These are phyloP conservation scores for Vireo altiloquus DNA, from an alignment of 2,113 vertebrate species.

Conservation along the genomic window DNA sequence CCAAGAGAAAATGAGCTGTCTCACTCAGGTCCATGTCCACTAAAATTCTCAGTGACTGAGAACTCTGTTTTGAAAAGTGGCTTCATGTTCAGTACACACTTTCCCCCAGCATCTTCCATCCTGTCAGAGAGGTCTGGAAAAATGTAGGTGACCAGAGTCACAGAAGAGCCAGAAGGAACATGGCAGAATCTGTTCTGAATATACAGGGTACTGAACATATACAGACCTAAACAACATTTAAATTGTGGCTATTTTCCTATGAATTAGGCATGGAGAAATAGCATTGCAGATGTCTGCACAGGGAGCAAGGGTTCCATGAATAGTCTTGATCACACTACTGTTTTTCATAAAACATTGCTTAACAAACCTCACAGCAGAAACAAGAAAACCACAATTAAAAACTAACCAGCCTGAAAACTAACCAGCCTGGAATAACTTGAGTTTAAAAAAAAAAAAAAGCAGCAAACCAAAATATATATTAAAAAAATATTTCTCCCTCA, in stretches of 20 bases:
- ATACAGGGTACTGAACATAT: accelerated
- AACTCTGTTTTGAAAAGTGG: not conserved
- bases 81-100: not conserved
- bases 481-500: not conserved
- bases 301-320: not conserved
- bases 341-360: not conserved
- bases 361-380: not conserved
- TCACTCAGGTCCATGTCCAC: not conserved
- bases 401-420: not conserved
- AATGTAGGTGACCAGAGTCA: accelerated
- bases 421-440: not conserved
- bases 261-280: not conserved
- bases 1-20: not conserved
- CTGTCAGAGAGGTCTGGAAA: not conserved
- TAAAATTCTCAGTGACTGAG: not conserved
- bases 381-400: not conserved
- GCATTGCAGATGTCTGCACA: not conserved
- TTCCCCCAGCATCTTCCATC: not conserved
- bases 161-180: not conserved
- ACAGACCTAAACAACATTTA: not conserved
- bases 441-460: not conserved
- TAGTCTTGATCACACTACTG: not conserved
- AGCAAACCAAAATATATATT: not conserved
- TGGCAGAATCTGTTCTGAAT: not conserved
- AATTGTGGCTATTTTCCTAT: not conserved